Conservation (phyloP, 2,888 invertebrate genomes). For the Cheilosia grossa region DNA sequence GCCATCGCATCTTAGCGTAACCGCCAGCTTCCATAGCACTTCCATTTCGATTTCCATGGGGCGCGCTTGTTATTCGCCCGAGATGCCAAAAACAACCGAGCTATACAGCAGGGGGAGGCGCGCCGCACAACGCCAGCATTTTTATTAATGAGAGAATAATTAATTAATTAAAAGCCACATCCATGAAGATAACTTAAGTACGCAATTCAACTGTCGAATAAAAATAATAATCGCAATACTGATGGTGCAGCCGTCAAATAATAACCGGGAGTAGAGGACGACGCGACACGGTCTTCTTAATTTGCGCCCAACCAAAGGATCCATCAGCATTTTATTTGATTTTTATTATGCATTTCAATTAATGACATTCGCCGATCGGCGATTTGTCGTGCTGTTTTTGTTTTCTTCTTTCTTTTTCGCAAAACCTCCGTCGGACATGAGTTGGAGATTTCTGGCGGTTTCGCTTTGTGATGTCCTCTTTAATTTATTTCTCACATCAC, state of each 20-base stretch:
- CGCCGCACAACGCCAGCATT: constrained; percentile 53
- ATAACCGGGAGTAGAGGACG: neutral
- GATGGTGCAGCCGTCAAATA: constrained; percentile 23
- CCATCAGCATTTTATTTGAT: constrained; percentile 71
- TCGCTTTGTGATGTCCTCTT: constrained; percentile 53
- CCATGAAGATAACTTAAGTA: constrained; percentile 75
- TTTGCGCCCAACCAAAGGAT: constrained; percentile 60
- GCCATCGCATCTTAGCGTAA: constrained; percentile 29
- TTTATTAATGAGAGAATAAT: constrained; percentile 75
- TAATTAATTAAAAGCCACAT: constrained; percentile 75
- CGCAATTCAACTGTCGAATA: constrained; percentile 74
- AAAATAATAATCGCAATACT: constrained; percentile 70
- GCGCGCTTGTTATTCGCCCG: constrained; percentile 46
- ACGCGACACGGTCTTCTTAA: constrained; percentile 36
- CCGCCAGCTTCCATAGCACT: constrained; percentile 34
- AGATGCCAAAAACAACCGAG: constrained; percentile 62
- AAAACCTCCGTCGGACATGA: constrained; percentile 28
- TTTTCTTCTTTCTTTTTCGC: constrained; percentile 7
- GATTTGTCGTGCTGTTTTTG: constrained; percentile 63
- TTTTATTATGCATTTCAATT: constrained; percentile 73
- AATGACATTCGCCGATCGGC: constrained; percentile 66
- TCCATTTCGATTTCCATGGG: constrained; percentile 40
- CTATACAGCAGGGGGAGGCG: neutral
- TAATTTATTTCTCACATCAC: constrained; percentile 65
- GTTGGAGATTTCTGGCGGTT: constrained; percentile 45